phyloP scores from a whole-genome alignment of 1,140 invertebrate species.

The Drosophila pallidifrons region DNA sequence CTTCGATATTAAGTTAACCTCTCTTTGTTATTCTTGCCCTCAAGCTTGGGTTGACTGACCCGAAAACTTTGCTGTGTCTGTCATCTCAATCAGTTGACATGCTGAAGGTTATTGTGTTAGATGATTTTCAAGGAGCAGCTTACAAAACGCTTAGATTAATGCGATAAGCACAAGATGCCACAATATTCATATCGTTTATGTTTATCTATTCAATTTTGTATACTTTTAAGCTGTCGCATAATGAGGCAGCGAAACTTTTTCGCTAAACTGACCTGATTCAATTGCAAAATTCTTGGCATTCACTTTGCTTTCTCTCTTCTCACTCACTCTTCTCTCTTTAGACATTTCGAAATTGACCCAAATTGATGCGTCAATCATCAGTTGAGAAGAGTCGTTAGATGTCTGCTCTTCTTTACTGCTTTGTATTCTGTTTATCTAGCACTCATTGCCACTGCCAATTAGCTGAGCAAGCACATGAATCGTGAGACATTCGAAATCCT shows the following conservation, averaged over 20 bases:
- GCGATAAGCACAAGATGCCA: slow-evolving; percentile 31
- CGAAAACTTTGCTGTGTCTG: slow-evolving; percentile 33
- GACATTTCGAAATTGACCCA: slow-evolving; percentile 38
- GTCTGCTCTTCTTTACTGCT: not conserved
- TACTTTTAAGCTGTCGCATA: slow-evolving; percentile 32
- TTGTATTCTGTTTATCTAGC: slow-evolving; percentile 13
- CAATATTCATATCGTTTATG: not conserved
- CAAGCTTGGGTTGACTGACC: slow-evolving; percentile 34
- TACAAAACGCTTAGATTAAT: slow-evolving; percentile 54
- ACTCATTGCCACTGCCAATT: slow-evolving; percentile 57
- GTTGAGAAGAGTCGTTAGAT: not conserved
- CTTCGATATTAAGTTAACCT: slow-evolving; percentile 46
- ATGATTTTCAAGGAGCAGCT: slow-evolving; percentile 42
- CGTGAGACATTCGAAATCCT: slow-evolving; percentile 49
- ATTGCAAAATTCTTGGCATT: slow-evolving; percentile 1
- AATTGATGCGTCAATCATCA: slow-evolving; percentile 39
- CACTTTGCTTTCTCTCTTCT: not conserved
- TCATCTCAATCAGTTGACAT: slow-evolving; percentile 45
- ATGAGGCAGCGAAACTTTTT: slow-evolving; percentile 14
- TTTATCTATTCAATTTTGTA: slow-evolving; percentile 38
- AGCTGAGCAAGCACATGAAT: slow-evolving; percentile 48
- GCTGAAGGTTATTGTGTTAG: slow-evolving; percentile 59
- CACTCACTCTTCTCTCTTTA: slow-evolving; percentile 3
- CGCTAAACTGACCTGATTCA: not conserved
- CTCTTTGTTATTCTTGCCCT: slow-evolving; percentile 4